Base-by-base conservation (phyloP, 2,113 vertebrate genomes). In the Sinocyclocheilus maitianheensis region DNA sequence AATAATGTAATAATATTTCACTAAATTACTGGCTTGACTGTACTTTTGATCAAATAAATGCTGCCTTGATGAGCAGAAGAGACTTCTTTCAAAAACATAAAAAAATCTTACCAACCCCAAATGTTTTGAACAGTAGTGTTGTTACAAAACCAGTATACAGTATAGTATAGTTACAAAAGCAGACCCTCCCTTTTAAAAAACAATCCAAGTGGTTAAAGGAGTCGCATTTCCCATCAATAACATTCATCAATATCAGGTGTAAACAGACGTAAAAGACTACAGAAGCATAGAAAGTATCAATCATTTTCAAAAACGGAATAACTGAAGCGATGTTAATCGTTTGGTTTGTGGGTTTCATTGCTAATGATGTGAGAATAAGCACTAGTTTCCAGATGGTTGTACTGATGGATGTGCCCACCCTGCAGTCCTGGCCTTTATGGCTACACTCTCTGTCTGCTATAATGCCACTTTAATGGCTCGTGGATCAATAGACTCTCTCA, bases 401-500 rank as follows among this genome's bases (percentile, higher is more conserved):
- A 86, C 48, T 83, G 62, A 87, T 77, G 34, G 60, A 87, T 90
- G 76, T 13, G 18, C 58, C 75, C 48, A 26, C 48, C 62, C 84
- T 76, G 34, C 58, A 81, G 86, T 85, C 13, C 1, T 24, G 40
- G 53, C 48, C 81, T 53, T 75, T 62, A 88, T 53, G 40, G 78
- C 85, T 46, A 79, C 87, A 83, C 75, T 55, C 40, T 26, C 58
- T 65, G 83, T 85, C 74, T 20, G 20, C 48, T 22, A 74, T 86
- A 58, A 77, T 65, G 55, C 40, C 14, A 11, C 71, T 83, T 48
- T 86, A 90, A 90, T 85, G 84, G 67, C 75, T 6, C 16, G 13
- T 60, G 48, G 81, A 87, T 89, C 67, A 72, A 90, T 84, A 88
- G 30, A 72, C 48, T 40, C 74, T 67, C 75, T 26, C 67, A 79